Base-by-base conservation (phyloP, 1,140 invertebrate genomes). In the Lordiphosa stackelbergi region DNA sequence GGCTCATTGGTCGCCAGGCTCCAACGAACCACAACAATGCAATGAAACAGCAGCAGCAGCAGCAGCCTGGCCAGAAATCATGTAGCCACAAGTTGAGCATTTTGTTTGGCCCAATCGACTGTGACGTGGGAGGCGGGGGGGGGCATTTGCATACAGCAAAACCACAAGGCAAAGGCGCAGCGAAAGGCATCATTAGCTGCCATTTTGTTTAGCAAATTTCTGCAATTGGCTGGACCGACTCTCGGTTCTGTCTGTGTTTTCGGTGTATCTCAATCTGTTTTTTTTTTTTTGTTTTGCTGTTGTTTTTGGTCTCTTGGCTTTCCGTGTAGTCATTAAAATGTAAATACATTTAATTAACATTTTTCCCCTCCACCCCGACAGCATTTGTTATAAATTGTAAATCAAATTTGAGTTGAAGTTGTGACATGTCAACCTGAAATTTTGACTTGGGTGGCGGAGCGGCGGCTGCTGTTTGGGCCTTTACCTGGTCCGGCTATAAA, bases 301-400 rank as follows among this genome's bases (percentile, higher is more conserved):
- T 16, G 16, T 16, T 16, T 16, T 16, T 16, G 16, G 16, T 16
- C 16, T 24, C 28, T 9, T 24, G 38, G 10, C 9, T 49, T 52
- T 75, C 75, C 75, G 75, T 83, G 77, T 81, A 83, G 75, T 81
- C 75, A 81, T 81, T 81, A 81, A 81, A 81, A 81, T 81, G 75
- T 81, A 81, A 81, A 81, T 81, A 71, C 77, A 59, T 81, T 81
- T 81, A 81, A 81, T 81, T 81, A 81, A 81, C 75, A 75, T 81
- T 81, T 83, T 74, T 41, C 10, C 22, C 22, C n/a, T 35, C 38
- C n/a, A n/a, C 34, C 12, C 10, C 11, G 28, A 56, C 66, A 69
- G 62, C 62, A 81, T 66, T 81, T 78, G 66, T 81, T 79, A 75
- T 79, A 74, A 79, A 79, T 79, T 79, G 75, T 81, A 79, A 74